Conservation (phyloP, 2,797 vertebrate species). For the Thaleichthys pacificus region DNA sequence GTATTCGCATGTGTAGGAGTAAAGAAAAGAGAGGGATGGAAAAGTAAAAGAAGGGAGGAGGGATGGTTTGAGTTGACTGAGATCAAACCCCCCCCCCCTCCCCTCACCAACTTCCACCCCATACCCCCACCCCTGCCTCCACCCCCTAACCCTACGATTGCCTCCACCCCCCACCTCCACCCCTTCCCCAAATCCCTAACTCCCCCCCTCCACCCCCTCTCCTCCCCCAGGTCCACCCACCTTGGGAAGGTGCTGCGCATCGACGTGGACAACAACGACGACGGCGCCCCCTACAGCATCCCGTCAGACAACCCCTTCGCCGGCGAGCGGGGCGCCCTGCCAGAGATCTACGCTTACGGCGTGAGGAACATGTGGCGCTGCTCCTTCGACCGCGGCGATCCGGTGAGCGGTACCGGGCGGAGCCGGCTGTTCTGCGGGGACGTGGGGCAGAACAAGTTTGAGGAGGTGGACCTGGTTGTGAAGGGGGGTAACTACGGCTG, state of each 20-base stretch:
- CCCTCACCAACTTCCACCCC: too few relatives aligned
- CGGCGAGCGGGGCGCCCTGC: conserved; percentile 59
- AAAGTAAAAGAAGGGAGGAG: not conserved
- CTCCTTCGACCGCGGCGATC: conserved; percentile 81
- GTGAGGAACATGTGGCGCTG: conserved; percentile 88
- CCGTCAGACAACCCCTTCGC: conserved; percentile 82
- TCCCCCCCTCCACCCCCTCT: not conserved
- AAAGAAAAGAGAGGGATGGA: not conserved
- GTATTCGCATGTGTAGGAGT: conserved; percentile 12
- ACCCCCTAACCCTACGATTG: not conserved
- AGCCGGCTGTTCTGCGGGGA: conserved; percentile 83
- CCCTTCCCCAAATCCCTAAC: too few relatives aligned
- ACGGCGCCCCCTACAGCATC: conserved; percentile 74
- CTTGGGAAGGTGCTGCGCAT: conserved; percentile 80
- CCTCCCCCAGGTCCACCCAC: conserved; percentile 70
- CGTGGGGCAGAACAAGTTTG: conserved; percentile 84
- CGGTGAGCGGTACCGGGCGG: conserved; percentile 59
- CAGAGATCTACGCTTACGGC: conserved; percentile 82
- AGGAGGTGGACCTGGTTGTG: conserved; percentile 81
- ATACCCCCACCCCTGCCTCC: too few relatives aligned
- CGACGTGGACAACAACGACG: conserved; percentile 74
- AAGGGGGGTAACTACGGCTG: conserved; percentile 85
- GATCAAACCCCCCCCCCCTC: too few relatives aligned
- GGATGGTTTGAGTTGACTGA: too few relatives aligned
- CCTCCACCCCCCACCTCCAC: not conserved